Conservation (phyloP, 2,888 invertebrate genomes). For the Hipparchia sbordonii region DNA sequence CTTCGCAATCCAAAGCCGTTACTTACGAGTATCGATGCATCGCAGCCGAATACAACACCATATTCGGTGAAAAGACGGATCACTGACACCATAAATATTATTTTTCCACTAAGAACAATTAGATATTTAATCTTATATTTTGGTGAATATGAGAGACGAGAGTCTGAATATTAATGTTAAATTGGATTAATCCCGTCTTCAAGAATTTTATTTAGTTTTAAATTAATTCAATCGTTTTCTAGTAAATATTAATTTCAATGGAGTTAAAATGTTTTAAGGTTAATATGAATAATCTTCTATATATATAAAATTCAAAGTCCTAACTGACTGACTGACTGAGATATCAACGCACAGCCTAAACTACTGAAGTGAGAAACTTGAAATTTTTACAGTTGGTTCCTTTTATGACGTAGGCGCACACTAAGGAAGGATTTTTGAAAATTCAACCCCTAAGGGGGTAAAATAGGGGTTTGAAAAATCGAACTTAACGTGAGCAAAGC, state of each 20-base stretch:
- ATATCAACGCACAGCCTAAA: no score
- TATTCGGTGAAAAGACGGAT: slow-evolving; percentile 40
- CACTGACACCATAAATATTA: slow-evolving; percentile 51
- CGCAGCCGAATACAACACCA: slow-evolving; percentile 21
- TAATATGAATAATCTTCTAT: no score
- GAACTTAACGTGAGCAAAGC: no score
- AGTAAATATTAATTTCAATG: neutral
- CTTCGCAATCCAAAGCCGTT: slow-evolving; percentile 41
- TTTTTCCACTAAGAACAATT: slow-evolving; percentile 18
- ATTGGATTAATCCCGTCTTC: neutral
- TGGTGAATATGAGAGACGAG: neutral
- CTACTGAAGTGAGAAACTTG: no score
- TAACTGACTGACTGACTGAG: no score
- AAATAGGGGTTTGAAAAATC: no score
- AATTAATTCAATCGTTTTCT: neutral
- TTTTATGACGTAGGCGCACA: no score
- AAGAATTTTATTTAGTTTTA: neutral
- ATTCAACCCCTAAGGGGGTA: no score
- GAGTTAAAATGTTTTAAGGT: neutral
- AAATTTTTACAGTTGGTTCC: no score
- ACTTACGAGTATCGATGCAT: slow-evolving; percentile 19
- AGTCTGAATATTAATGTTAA: neutral
- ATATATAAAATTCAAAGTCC: no score
- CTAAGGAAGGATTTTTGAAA: no score
- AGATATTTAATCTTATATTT: neutral